A percentile compares a stretch with the other conserved stretches of the same genome.
These are phyloP conservation scores for Baronia brevicornis DNA, from an alignment of 2,888 invertebrate species.

Conservation along the genomic window DNA sequence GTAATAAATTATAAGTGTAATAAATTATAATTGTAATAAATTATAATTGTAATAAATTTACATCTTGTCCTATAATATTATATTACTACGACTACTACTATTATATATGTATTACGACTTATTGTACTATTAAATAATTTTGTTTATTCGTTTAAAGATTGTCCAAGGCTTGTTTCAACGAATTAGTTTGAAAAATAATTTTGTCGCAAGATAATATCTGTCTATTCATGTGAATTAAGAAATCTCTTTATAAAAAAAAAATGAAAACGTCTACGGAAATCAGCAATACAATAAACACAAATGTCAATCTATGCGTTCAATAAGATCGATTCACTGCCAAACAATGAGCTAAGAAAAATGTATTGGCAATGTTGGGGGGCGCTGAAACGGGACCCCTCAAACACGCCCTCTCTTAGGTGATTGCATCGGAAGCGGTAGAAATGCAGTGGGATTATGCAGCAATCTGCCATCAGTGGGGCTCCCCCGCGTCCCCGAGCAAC, in stretches of 20 bases:
- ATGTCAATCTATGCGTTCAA: constrained; percentile 8
- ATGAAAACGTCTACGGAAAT: constrained; percentile 29
- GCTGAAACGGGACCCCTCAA: constrained; percentile 29
- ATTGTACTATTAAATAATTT: no score
- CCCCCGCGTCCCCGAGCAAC: constrained; percentile 35
- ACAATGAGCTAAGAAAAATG: constrained; percentile 49
- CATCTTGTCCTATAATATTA: no score
- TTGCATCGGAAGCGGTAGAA: constrained; percentile 66
- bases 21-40: no score
- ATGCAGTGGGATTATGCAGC: constrained; percentile 64
- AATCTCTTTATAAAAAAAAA: constrained; percentile 26
- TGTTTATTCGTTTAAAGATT: no score
- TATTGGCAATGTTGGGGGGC: constrained; percentile 43
- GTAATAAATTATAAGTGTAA: no score
- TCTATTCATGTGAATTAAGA: constrained; percentile 11
- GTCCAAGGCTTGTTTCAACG: no score
- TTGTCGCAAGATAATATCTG: constrained; percentile 3
- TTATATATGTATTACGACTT: no score
- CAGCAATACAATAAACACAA: no score
- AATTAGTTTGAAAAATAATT: no score
- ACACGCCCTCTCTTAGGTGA: constrained; percentile 41
- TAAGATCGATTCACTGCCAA: constrained; percentile 42
- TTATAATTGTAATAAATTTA: no score
- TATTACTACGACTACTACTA: no score
- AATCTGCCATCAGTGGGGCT: constrained; percentile 48